Base-by-base conservation (phyloP, 2,888 invertebrate genomes). In the Aporophyla nigra region DNA sequence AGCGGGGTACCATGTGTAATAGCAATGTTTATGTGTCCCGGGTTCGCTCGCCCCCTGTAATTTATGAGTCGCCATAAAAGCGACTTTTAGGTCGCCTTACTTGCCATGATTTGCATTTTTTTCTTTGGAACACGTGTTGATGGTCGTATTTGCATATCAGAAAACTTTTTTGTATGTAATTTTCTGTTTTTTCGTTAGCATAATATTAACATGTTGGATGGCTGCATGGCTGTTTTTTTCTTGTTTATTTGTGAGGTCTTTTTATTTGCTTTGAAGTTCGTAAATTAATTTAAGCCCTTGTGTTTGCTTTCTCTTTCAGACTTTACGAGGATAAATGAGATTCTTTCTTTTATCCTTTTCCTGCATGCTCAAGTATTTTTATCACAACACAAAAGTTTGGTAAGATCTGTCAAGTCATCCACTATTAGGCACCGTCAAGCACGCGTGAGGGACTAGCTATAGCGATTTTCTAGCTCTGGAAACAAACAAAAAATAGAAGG, bases 61-160 rank as follows among this genome's bases (percentile, higher is more conserved):
- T 91, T 92, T 92, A 93, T 89, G 91, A 84, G 74, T 80, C 69
- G 80, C 87, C 86, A 90, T 92, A 92, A 92, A 91, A 90, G 76
- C 84, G 86, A 86, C 84, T 85, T 87, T 85, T 85, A 86, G 84
- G 84, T 79, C 82, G 74, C 83, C 74, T 82, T 83, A 81, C 83
- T 86, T 81, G 83, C 85, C 83, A 87, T 90, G 90, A 93, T 93
- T 93, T 91, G 91, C 93, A 93, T 93, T 90, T 92, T 90, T 91
- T 91, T 90, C 86, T 79, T 88, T 87, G 80, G 87, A 88, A 90
- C 91, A 92, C 88, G 91, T 91, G 92, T 92, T 91, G 90, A 89
- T 90, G 88, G 87, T 83, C 73, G 70, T 80, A 90, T 90, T 90
- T 88, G 86, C 88, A 90, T 91, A 83, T 90, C 82, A 88, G 87